Conservation (phyloP, 2,797 vertebrate genomes). For the Chaetodon trifasciatus region DNA sequence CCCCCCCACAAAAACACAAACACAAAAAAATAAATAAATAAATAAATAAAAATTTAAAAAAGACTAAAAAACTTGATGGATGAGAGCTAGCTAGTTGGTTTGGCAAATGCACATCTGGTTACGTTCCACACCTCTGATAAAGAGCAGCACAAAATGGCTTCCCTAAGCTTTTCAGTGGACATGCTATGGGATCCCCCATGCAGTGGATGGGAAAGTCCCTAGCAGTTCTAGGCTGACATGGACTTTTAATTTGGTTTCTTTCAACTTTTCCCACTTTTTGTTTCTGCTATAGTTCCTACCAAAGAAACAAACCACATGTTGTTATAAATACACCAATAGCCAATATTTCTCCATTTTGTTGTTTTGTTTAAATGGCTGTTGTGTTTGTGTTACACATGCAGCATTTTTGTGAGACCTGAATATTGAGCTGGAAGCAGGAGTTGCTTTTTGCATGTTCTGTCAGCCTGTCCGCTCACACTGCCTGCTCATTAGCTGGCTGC, state of each 20-base stretch:
- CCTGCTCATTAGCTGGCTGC: slow-evolving; percentile 42
- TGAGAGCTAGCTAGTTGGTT: not conserved
- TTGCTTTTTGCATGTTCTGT: slow-evolving; percentile 48
- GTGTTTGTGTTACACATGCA: not conserved
- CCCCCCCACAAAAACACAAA: too few species aligned
- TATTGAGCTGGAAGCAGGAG: not conserved
- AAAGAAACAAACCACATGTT: not conserved
- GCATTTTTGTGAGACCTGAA: not conserved
- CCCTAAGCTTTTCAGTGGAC: not conserved
- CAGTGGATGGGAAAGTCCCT: too few species aligned
- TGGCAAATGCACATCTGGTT: not conserved
- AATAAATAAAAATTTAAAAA: too few species aligned
- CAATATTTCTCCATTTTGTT: not conserved
- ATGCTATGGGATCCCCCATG: not conserved
- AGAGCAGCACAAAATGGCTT: not conserved
- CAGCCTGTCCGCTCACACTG: slow-evolving; percentile 14
- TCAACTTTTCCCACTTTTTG: not conserved
- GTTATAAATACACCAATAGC: not conserved
- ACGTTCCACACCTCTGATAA: not conserved
- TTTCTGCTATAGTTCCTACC: not conserved
- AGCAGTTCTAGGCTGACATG: too few species aligned
- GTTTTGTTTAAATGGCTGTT: not conserved
- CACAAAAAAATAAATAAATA: too few species aligned
- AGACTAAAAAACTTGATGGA: not conserved
- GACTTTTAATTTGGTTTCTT: not conserved